phyloP scores from a whole-genome alignment of 2,888 invertebrate species.

The Ophion ellenae region DNA sequence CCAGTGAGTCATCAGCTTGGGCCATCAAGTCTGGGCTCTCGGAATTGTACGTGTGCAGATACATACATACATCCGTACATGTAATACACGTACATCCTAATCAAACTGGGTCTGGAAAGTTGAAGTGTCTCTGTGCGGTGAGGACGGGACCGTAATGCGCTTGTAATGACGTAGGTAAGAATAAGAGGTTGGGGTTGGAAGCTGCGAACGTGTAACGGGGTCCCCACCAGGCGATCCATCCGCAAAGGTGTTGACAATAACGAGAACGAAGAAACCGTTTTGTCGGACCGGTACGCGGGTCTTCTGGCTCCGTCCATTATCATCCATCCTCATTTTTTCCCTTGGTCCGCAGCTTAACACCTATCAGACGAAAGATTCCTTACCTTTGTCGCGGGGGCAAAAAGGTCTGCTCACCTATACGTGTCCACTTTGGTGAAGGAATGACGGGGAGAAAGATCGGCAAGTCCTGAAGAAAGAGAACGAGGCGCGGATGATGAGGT shows the following conservation, averaged over 20 bases:
- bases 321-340: constrained; percentile 40
- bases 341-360: not conserved
- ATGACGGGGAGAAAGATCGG: not conserved
- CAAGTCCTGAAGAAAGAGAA: constrained; percentile 16
- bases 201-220: not conserved
- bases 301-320: constrained; percentile 11
- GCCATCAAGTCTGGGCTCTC: constrained; percentile 3
- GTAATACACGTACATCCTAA: constrained; percentile 26
- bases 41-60: constrained; percentile 37
- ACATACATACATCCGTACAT: too few relatives aligned
- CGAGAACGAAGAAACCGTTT: constrained; percentile 27
- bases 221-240: constrained; percentile 15
- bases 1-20: constrained; percentile 54
- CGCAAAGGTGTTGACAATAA: constrained; percentile 50
- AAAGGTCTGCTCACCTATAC: not conserved
- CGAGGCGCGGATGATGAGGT: constrained; percentile 20
- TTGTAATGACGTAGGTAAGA: constrained; percentile 26
- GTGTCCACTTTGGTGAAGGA: not conserved
- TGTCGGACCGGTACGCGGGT: not conserved
- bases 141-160: constrained; percentile 5
- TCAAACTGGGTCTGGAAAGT: constrained; percentile 64
- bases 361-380: constrained; percentile 2
- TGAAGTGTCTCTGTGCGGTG: constrained; percentile 43
- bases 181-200: not conserved
- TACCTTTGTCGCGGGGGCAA: not conserved